These are phyloP conservation scores for Mesochorus sp. DNA, from an alignment of 2,888 invertebrate species.

Conservation along the genomic window DNA sequence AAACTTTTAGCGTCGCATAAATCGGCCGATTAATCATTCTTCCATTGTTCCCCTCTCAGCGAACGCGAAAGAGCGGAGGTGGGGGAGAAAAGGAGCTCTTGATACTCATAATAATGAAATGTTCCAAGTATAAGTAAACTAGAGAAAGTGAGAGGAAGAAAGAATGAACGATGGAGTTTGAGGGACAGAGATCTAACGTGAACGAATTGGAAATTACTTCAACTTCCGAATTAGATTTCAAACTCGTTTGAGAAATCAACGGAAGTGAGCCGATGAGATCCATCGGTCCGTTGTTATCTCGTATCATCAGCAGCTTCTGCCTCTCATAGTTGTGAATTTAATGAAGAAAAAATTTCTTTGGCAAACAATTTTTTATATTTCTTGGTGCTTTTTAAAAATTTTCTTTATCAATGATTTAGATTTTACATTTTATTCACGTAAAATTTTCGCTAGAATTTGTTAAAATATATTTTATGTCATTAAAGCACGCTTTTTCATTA, in stretches of 20 bases:
- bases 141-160: neutral
- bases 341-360: neutral
- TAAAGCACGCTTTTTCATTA: constrained; percentile 28
- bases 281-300: constrained; percentile 11
- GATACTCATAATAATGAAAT: constrained; percentile 42
- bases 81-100: no score
- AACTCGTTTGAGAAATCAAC: constrained; percentile 45
- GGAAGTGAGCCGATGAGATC: constrained; percentile 1
- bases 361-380: no score
- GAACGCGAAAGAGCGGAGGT: no score
- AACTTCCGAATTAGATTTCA: constrained; percentile 66
- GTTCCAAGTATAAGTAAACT: neutral
- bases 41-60: constrained; percentile 51
- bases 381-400: constrained; percentile 12
- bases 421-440: neutral
- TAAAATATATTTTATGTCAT: neutral
- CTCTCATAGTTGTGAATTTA: neutral
- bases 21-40: constrained; percentile 58
- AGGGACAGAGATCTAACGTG: constrained; percentile 40
- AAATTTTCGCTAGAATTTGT: no score
- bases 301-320: neutral
- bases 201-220: constrained; percentile 65
- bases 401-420: neutral
- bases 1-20: constrained; percentile 47
- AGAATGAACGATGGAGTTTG: neutral